Conservation (phyloP, 92 coral and sea anemone species). For the Chrysogorgia sp. region DNA sequence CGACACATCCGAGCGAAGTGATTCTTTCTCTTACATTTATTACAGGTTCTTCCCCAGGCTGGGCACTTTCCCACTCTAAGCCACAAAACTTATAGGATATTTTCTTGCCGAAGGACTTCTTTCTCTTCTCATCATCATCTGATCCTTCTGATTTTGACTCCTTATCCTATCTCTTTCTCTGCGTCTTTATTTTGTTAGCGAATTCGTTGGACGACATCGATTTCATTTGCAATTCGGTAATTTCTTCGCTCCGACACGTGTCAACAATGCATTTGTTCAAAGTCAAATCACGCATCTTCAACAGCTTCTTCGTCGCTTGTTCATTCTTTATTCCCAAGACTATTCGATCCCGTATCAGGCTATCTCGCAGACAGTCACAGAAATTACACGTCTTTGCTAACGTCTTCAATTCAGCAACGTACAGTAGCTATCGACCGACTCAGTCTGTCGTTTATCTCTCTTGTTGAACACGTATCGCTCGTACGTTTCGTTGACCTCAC, state of each 20-base stretch:
- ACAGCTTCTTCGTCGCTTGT: slow-evolving; percentile 54
- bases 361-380: slow-evolving; percentile 51
- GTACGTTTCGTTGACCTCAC: slow-evolving; percentile 38
- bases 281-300: slow-evolving; percentile 50
- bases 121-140: neutral
- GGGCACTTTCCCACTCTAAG: slow-evolving; percentile 37
- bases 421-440: slow-evolving; percentile 45
- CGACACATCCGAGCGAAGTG: slow-evolving; percentile 20
- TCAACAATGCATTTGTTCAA: slow-evolving; percentile 39
- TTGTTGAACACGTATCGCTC: slow-evolving; percentile 43
- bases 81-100: slow-evolving; percentile 46
- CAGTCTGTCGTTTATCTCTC: slow-evolving; percentile 40
- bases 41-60: slow-evolving; percentile 46
- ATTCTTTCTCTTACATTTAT: slow-evolving; percentile 24
- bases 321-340: slow-evolving; percentile 46
- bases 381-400: slow-evolving; percentile 43
- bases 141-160: slow-evolving; percentile 27
- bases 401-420: slow-evolving; percentile 37
- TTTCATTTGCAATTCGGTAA: slow-evolving; percentile 46
- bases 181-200: slow-evolving; percentile 31
- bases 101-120: neutral
- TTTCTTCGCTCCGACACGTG: slow-evolving; percentile 46
- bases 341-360: slow-evolving; percentile 53
- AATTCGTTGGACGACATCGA: slow-evolving; percentile 31
- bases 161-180: neutral